phyloP scores from a whole-genome alignment of 2,888 invertebrate species.

The Dinocampus coccinellae region DNA sequence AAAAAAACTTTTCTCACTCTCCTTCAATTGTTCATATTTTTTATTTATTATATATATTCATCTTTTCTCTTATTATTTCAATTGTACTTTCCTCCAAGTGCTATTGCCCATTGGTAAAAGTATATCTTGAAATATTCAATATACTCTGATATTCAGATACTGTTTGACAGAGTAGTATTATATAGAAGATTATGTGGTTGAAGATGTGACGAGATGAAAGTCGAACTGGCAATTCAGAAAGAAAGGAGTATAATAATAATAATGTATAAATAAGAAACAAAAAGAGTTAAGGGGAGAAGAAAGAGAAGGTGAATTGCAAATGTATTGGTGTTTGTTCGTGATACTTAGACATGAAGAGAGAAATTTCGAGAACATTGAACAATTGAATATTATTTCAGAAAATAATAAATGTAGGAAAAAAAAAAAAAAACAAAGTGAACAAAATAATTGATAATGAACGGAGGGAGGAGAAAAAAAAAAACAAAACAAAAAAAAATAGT shows the following conservation, averaged over 20 bases:
- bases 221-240: too few relatives aligned
- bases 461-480: too few relatives aligned
- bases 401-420: too few relatives aligned
- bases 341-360: neutral
- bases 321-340: neutral
- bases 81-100: neutral
- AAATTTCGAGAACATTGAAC: neutral
- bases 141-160: neutral
- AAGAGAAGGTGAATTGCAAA: neutral
- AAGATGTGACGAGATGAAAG: neutral
- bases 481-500: too few relatives aligned
- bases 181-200: neutral
- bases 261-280: neutral
- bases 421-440: too few relatives aligned
- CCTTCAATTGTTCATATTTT: neutral
- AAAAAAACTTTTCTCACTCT: too few relatives aligned
- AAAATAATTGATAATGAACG: too few relatives aligned
- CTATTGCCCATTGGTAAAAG: neutral
- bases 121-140: constrained; percentile 8
- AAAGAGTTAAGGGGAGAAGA: neutral
- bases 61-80: too few relatives aligned
- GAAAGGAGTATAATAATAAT: too few relatives aligned
- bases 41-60: too few relatives aligned
- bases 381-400: neutral
- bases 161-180: neutral